Evolutionary conservation across 2,888 invertebrate species (phyloP), one percentile per base, ranked within the genome.

Genomic region (Sphaerophoria rueppellii): DNA sequence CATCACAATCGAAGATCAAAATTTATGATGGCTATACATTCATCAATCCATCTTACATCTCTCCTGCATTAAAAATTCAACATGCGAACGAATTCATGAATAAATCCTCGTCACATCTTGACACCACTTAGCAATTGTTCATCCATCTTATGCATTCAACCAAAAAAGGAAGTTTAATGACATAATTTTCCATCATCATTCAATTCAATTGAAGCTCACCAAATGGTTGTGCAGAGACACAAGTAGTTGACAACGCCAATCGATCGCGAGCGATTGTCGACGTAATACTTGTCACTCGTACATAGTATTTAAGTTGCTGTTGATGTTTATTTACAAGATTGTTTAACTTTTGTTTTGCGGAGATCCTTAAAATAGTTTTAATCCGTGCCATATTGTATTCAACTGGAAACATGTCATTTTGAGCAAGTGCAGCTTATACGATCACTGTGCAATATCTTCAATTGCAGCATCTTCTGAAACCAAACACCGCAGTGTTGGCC

Each of bases 111-210:
- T 74, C 80, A 63, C 40, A 70, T 70, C 40, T 11, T 57, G 74
- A 63, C 74, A 75, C 75, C 57, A 55, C 65, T 67, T 61, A 67
- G 52, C 54, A 71, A 76, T 76, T 54, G 32, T 48, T 54, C 37
- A 37, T 63, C 35, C 54, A 65, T 72, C 72, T 35, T 72, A 63
- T 61, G 48, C 32, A 11, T 48, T 50, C 57, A 54, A 6, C 67
- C 77, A 34, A 77, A 82, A 78, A 74, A 46, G 82, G 82, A 70
- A 58, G 52, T 52, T 43, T 74, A 78, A 78, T 82, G 82, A 74
- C 82, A 82, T 82, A 73, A 82, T 82, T 82, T 70, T 70, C 78
- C 73, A 61, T 82, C 82, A 82, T 73, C 82, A 76, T 70, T 69
- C 76, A 76, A 57, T 61, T 71, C 75, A 58, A 52, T 65, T 72